Base-by-base conservation (phyloP, 2,888 invertebrate genomes). In the Melanophora roralis region DNA sequence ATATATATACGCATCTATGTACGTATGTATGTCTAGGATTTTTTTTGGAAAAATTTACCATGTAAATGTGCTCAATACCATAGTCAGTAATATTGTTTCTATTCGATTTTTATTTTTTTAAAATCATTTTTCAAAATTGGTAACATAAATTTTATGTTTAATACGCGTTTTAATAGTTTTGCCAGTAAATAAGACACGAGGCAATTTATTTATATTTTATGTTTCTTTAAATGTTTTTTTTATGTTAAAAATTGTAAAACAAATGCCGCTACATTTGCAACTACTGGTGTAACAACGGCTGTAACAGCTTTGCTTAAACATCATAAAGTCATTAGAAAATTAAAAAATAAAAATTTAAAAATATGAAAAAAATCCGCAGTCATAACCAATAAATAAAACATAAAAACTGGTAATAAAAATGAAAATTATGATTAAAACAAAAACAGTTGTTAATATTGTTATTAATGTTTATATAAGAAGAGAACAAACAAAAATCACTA, bases 111-210 rank as follows among this genome's bases (percentile, higher is more conserved):
- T 38, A 62, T 45, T 23, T 21, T 2, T 5, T 7, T 11, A 74
- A 59, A 74, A 36, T 67, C 40, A 59, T 74, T 51, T 59, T 43
- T 51, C 27, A 74, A 73, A 78, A 73, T 78, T 78, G 67, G 78
- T 73, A 68, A 62, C 72, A 78, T 78, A 73, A 68, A 64, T 73
- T 60, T 38, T 68, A 64, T 78, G 78, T 73, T 78, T 78, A 78
- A 78, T 78, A 78, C 68, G 68, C 73, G 73, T 78, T 78, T 78
- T 68, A 78, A 73, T 78, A 62, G 68, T 78, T 73, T 78, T 68
- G 64, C 78, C 68, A 73, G 68, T 64, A 78, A 73, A 62, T 73
- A 55, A 53, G 73, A 73, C 78, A 78, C 68, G 73, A 43, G 78
- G 64, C 73, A 73, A 78, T 78, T 78, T 78, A 78, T 78, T 64